Conservation (phyloP, 1,140 invertebrate genomes). For the Saccostrea cuccullata region DNA sequence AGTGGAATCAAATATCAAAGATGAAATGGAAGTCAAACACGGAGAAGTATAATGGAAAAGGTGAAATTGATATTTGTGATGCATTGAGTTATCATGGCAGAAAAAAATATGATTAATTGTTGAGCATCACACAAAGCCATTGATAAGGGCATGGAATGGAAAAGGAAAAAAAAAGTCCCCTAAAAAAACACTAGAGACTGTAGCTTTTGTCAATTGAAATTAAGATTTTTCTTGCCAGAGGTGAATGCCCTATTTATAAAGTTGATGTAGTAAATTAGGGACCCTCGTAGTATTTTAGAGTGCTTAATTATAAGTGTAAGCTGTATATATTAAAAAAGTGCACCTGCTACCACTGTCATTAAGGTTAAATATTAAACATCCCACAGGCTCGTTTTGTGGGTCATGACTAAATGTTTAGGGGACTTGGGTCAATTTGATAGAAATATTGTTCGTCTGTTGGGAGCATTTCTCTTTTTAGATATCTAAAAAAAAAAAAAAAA, state of each 20-base stretch:
- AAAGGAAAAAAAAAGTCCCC: not conserved
- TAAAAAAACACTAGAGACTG: not conserved
- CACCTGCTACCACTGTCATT: not conserved
- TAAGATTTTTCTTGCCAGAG: not conserved
- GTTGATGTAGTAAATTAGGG: not conserved
- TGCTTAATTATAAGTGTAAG: not conserved
- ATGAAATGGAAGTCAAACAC: not conserved
- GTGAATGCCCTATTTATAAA: conserved; percentile 12
- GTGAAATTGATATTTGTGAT: not conserved
- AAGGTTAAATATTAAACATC: not conserved
- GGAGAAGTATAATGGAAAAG: not conserved
- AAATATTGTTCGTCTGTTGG: too few relatives aligned
- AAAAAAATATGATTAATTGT: conserved; percentile 5
- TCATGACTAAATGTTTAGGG: not conserved
- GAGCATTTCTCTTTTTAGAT: too few relatives aligned
- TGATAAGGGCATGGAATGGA: not conserved
- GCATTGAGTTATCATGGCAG: not conserved
- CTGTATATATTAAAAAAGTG: not conserved
- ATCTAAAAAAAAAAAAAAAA: too few relatives aligned
- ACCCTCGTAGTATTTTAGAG: not conserved
- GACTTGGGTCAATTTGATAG: not conserved
- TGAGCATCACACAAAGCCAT: not conserved
- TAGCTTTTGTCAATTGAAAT: not conserved
- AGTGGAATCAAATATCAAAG: not conserved
- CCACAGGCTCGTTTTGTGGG: not conserved